These are phyloP conservation scores for Cryptoleucopteryx plumbea DNA, from an alignment of 2,113 vertebrate species.

Conservation along the genomic window DNA sequence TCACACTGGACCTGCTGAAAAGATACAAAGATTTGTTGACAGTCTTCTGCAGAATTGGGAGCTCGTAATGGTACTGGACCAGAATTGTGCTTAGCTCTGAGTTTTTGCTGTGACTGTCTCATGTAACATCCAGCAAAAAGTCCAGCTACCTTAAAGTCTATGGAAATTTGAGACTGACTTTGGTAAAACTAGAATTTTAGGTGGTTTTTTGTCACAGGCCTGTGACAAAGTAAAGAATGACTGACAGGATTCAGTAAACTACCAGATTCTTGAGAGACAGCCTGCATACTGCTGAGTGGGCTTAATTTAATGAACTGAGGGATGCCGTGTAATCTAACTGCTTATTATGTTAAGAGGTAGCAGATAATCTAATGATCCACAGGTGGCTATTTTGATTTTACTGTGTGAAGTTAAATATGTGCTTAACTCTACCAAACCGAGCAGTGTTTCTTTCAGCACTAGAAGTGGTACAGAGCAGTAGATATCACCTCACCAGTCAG, in stretches of 20 bases:
- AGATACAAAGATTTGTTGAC: not conserved
- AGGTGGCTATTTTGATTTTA: conserved; percentile 26
- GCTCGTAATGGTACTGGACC: not conserved
- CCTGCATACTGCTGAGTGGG: not conserved
- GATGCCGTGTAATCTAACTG: not conserved
- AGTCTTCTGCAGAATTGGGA: not conserved
- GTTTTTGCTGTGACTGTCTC: not conserved
- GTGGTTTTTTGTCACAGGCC: not conserved
- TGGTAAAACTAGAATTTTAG: not conserved
- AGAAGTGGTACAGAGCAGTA: not conserved
- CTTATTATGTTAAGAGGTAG: conserved; percentile 6
- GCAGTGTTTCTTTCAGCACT: not conserved
- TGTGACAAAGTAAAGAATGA: not conserved
- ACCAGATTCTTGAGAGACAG: not conserved
- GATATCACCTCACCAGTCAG: not conserved
- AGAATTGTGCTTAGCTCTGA: not conserved
- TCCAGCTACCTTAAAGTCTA: not conserved
- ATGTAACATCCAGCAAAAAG: not conserved
- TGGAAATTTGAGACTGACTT: not conserved
- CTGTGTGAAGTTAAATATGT: not conserved
- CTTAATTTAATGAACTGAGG: conserved; percentile 12
- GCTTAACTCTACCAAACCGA: not conserved
- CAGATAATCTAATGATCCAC: conserved; percentile 14
- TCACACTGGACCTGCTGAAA: not conserved
- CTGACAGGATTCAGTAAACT: not conserved